Evolutionary conservation across 1,140 invertebrate genomes (phyloP), one percentile per base, ranked within the genome.

Genomic region (Metopolophium dirhodum): DNA sequence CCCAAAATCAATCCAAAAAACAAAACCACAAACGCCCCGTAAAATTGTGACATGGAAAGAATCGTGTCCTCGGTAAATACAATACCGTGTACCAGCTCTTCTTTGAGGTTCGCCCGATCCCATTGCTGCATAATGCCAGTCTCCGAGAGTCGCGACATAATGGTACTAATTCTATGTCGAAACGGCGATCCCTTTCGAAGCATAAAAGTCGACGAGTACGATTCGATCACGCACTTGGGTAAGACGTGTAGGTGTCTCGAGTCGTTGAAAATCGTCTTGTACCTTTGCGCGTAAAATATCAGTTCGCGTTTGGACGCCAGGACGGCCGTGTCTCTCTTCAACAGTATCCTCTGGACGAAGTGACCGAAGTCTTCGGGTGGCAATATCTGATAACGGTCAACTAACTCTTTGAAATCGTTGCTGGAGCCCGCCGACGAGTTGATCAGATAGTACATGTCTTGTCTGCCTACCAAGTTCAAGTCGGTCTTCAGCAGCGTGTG

Each of bases 391-490:
- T 93, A 95, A 23, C 94, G 91, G 22, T 94, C 93, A 14, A 95
- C 85, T 7, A 94, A 86, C 51, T 87, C 51, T 83, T 93, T 93
- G 35, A 94, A 93, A n/a, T 94, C 94, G 35, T 89, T 41, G 47
- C 94, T 94, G 4, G 93, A 94, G n/a, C 93, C 94, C 4, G 94
- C 93, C 22, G 94, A 95, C 7, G 94, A 94, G 41, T 94, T 94
- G 30, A 95, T 93, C 7, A 95, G 82, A 87, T 94, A 94, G 87
- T 94, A 95, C 94, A 95, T 94, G 61, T 94, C 94, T 68, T 94
- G 94, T 45, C 94, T 89, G 4, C 94, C 94, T 1, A 91, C 94
- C 11, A 95, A 93, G 37, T 93, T 94, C 22, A 95, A 93, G 37
- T 94, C 91, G 7, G 94, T 94, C 30, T 94, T 91, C 26, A 95